Evolutionary conservation across 2,888 invertebrate genomes (phyloP).

Genomic region (Octonoba sinensis): DNA sequence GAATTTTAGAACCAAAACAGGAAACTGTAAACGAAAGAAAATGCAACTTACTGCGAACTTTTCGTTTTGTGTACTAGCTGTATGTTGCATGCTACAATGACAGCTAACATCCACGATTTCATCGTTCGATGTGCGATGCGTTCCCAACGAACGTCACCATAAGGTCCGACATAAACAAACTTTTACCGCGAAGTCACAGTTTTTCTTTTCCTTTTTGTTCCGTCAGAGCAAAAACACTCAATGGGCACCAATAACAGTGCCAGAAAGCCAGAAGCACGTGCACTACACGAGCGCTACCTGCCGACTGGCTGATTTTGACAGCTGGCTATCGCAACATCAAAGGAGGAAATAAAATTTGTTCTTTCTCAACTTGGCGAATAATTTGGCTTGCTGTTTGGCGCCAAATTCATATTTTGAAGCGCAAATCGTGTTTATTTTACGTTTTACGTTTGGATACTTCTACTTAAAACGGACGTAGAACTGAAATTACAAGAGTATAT

Average conservation of each 20-base stretch:
- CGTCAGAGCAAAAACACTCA: not conserved
- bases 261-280: slow-evolving; percentile 29
- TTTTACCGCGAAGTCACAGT: not conserved
- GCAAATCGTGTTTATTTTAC: too few species aligned
- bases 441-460: too few species aligned
- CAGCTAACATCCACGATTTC: slow-evolving; percentile 64
- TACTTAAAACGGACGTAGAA: too few species aligned
- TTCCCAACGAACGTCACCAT: slow-evolving; percentile 3
- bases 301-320: slow-evolving; percentile 28
- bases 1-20: too few species aligned
- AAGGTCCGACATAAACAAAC: slow-evolving; percentile 17
- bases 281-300: slow-evolving; percentile 13
- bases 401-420: too few species aligned
- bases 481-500: too few species aligned
- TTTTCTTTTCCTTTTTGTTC: slow-evolving; percentile 1
- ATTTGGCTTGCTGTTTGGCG: too few species aligned
- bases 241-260: not conserved
- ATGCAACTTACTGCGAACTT: slow-evolving; percentile 52
- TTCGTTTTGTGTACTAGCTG: slow-evolving; percentile 57
- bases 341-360: too few species aligned
- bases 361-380: too few species aligned
- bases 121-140: slow-evolving; percentile 18
- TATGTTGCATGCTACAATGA: slow-evolving; percentile 59
- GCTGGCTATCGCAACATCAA: slow-evolving; percentile 1
- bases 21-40: not conserved